Evolutionary conservation across 1,140 invertebrate genomes (phyloP).

Genomic region (Chlorops oryzae): DNA sequence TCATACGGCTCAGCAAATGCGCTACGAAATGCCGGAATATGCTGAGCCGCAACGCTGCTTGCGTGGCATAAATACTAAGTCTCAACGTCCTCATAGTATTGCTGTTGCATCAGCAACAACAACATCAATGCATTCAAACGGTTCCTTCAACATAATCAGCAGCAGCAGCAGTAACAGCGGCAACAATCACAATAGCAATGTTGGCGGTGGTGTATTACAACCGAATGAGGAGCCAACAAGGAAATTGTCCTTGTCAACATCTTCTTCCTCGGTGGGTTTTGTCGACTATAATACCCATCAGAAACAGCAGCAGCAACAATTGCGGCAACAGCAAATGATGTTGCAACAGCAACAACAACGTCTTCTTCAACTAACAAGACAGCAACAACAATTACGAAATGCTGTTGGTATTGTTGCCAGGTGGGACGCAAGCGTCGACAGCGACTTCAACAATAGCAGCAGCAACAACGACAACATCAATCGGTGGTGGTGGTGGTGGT

Average conservation of each 20-base stretch:
- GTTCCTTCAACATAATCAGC: background rate
- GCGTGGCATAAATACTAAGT: constrained; percentile 18
- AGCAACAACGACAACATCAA: background rate
- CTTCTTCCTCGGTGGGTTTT: constrained; percentile 22
- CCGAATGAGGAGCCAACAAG: too few relatives aligned
- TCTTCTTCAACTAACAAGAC: constrained; percentile 35
- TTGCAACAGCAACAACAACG: constrained; percentile 38
- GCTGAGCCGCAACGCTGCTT: constrained; percentile 38
- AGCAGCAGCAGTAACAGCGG: background rate
- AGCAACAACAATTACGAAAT: constrained; percentile 39
- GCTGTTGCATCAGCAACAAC: constrained; percentile 22
- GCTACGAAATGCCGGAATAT: constrained; percentile 41
- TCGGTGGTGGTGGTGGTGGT: too few relatives aligned
- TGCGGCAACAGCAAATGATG: constrained; percentile 13
- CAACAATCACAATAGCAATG: background rate
- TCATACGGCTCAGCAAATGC: too few relatives aligned
- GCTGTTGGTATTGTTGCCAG: constrained; percentile 20
- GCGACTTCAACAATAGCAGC: background rate
- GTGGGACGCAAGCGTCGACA: too few relatives aligned
- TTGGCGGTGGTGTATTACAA: background rate
- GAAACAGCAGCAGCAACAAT: constrained; percentile 12
- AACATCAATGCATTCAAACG: constrained; percentile 4
- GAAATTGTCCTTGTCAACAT: too few relatives aligned
- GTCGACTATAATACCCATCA: constrained; percentile 31
- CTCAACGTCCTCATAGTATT: constrained; percentile 42